Conservation (phyloP, 2,113 vertebrate species). For the Colinus virginianus region DNA sequence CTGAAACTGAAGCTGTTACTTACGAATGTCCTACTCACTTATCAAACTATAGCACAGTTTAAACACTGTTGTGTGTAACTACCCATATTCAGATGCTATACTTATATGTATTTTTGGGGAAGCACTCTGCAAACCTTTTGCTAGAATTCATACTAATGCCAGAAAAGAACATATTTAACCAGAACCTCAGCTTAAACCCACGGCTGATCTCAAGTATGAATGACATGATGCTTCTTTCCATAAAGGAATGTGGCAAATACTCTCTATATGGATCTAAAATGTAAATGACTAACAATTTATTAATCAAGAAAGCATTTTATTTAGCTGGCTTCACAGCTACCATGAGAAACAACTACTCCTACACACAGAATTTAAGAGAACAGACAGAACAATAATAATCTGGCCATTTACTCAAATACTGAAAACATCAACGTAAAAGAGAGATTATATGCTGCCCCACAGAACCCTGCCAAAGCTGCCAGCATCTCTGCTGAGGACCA, state of each 20-base stretch:
- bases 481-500: background rate
- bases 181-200: background rate
- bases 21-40: background rate
- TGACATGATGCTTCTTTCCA: background rate
- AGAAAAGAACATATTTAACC: background rate
- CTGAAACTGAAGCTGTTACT: background rate
- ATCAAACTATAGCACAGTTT: background rate
- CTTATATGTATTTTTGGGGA: background rate
- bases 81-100: background rate
- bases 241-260: background rate
- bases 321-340: background rate
- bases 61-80: background rate
- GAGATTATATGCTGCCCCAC: background rate
- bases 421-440: background rate
- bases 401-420: background rate
- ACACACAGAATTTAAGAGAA: background rate
- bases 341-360: background rate
- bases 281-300: background rate
- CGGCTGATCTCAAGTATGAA: background rate
- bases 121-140: background rate
- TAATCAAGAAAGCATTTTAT: background rate
- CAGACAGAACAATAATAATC: background rate
- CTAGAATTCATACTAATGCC: background rate
- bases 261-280: background rate
- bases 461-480: background rate